Conservation (phyloP, 2,888 invertebrate species). For the Drosophila lacicola region DNA sequence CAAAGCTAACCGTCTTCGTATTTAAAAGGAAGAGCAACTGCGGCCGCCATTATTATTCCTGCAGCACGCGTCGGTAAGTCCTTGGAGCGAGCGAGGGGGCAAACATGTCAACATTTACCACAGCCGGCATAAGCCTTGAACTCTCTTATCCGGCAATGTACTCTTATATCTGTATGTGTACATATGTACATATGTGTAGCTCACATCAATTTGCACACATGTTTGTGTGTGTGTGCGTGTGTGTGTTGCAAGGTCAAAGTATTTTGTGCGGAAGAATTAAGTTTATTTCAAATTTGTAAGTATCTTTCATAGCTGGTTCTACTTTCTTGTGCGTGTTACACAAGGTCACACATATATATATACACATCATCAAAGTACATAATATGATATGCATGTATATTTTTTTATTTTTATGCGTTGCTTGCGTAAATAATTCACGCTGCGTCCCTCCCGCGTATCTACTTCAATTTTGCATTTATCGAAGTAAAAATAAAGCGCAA, state of each 20-base stretch:
- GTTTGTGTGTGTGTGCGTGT: constrained; percentile 17
- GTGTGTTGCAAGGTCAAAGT: constrained; percentile 38
- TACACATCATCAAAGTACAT: neutral
- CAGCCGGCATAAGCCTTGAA: constrained; percentile 61
- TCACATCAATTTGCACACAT: constrained; percentile 5
- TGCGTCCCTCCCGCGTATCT: no score
- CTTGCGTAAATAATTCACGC: no score
- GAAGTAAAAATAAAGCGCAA: no score
- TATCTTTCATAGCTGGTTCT: constrained; percentile 23
- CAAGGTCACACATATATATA: constrained; percentile 9
- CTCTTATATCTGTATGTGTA: constrained; percentile 3
- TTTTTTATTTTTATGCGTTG: constrained; percentile 12
- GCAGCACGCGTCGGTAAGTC: constrained; percentile 56
- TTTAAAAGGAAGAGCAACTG: constrained; percentile 30
- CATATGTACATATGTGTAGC: constrained; percentile 13
- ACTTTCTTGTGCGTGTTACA: constrained; percentile 11
- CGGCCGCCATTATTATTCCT: constrained; percentile 62
- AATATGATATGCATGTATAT: neutral
- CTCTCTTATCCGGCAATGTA: constrained; percentile 47
- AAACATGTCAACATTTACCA: constrained; percentile 68
- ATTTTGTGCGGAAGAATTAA: constrained; percentile 53
- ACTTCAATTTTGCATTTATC: no score
- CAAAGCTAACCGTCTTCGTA: constrained; percentile 26
- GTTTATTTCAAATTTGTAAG: constrained; percentile 63
- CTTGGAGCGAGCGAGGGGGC: constrained; percentile 46